Evolutionary conservation across 2,797 vertebrate genomes (phyloP), one percentile per base, ranked within the genome.

Genomic region (Rhodeus uyekii): DNA sequence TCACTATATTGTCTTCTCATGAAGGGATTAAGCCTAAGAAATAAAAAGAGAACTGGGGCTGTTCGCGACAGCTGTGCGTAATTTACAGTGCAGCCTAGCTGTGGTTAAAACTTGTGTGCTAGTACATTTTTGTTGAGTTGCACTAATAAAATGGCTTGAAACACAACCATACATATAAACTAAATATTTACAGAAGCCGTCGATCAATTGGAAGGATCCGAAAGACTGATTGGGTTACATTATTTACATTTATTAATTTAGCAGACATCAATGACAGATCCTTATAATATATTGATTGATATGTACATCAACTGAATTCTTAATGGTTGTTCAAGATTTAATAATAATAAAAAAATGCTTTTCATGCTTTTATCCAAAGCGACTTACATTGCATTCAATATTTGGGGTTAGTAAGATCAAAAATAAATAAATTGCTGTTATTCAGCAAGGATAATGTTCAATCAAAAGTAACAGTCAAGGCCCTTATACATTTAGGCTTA

Each of bases 11-110:
- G 27, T 32, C 36, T 69, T 76, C 64, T 71, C 16, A 50, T 65
- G 42, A n/a, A 71, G 64, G n/a, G 55, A 73, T 13, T 29, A 64
- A 34, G 76, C 50, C 69, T 79, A 71, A n/a, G 24, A 63, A 42
- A 77, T 34, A 46, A 44, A 82, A 19, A 53, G 16, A 14, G 44
- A 68, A 44, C 18, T 8, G n/a, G 34, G 63, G 34, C 8, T 36
- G 27, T 22, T 38, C n/a, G 61, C 68, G 27, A 22, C n/a, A 61
- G 50, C 36, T 34, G 19, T 22, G 42, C 0, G 8, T 50, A n/a
- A 64, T 65, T 64, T 64, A 77, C 42, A 77, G 38, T 14, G 63
- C 18, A 77, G 9, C 36, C 55, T 32, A 29, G 16, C 32, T 58
- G 14, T 42, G 34, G 48, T 16, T 24, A 24, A 72, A 72, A 53